Evolutionary conservation across 2,797 vertebrate genomes (phyloP), one percentile per base, ranked within the genome.

Genomic region (Xiphophorus birchmanni): DNA sequence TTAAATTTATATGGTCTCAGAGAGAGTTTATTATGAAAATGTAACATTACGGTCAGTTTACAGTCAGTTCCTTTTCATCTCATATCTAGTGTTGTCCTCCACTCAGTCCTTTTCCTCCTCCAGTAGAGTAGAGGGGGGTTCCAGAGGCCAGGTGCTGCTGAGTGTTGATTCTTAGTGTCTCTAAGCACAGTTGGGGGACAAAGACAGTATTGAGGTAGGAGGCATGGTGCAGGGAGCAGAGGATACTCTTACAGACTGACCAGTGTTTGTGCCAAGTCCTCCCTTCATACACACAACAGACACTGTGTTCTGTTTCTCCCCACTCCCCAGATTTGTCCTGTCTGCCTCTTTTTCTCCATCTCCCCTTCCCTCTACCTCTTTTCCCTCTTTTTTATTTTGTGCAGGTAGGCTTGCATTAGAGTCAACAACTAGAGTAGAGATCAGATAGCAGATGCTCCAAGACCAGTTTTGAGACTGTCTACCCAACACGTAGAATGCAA

Each of bases 231-330:
- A 89, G 92, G 85, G 94, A 95, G 93, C 92, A 94, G 90, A 95
- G 95, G 94, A 95, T 96, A 95, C 93, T 95, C 95, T 96, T 96
- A 96, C 96, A 96, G 93, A 90, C 89, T 76, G 86, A 90, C 93
- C 82, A 88, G 91, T 94, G 93, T 95, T 94, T 94, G 92, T 95
- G 94, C 95, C 95, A 96, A 95, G 91, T 91, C 90, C 87, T 93
- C 90, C 94, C 92, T 92, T 90, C 89, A 88, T 87, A 90, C 91
- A 86, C 90, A 95, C 95, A 96, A 96, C 94, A 95, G 94, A 94
- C 90, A 93, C 96, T 95, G 95, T 96, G 95, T 96, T 96, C 95
- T 86, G 84, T 94, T 90, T 91, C 91, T 91, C 92, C 90, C 91
- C 90, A 90, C 94, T 93, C 91, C 90, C 87, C 45, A 89, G 92